Evolutionary conservation across 2,113 vertebrate species (phyloP).

Genomic region (Prionailurus bengalensis): DNA sequence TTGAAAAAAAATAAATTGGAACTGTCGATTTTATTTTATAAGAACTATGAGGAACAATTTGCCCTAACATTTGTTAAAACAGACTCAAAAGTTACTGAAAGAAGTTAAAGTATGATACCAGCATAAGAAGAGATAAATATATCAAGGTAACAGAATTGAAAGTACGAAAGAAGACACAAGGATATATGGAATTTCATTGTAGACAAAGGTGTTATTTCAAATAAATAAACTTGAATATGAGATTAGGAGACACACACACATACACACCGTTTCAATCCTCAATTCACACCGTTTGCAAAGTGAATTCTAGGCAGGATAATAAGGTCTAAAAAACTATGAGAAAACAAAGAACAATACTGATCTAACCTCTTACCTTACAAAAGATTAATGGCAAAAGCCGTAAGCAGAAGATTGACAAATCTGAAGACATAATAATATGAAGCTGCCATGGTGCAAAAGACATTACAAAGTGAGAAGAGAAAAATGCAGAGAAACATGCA

Average conservation of each 20-base stretch:
- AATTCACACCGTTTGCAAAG: neutral
- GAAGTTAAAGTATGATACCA: neutral
- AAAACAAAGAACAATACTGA: neutral
- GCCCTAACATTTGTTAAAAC: neutral
- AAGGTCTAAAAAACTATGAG: neutral
- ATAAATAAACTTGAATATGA: neutral
- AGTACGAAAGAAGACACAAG: neutral
- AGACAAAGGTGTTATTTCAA: neutral
- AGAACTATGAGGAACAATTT: neutral
- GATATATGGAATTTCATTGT: neutral
- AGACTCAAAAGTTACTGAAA: neutral
- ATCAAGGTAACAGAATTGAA: neutral
- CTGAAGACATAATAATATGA: neutral
- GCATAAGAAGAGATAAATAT: neutral
- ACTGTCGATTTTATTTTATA: neutral
- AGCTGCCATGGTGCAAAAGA: neutral
- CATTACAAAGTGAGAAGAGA: neutral
- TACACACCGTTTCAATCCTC: neutral
- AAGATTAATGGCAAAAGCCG: neutral
- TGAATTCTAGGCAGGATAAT: neutral
- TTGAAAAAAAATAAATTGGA: neutral
- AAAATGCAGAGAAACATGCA: neutral
- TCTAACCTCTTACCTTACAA: neutral
- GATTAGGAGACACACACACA: neutral
- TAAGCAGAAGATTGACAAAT: neutral